phyloP scores from a whole-genome alignment of 2,113 vertebrate genomes.

The Saiga tatarica region DNA sequence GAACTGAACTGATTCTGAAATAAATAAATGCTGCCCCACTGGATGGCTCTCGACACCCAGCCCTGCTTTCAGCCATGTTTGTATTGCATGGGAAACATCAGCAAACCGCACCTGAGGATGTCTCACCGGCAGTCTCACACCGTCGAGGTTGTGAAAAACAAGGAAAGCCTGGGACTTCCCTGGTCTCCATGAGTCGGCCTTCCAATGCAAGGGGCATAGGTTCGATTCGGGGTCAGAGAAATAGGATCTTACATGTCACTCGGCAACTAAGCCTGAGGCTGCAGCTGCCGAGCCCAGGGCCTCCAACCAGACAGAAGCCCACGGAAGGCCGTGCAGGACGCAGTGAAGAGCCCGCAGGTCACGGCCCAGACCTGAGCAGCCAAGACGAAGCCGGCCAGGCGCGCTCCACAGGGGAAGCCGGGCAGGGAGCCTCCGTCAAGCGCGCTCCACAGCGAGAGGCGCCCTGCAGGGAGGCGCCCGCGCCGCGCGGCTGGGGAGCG shows the following conservation, averaged over 20 bases:
- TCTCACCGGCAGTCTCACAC: not conserved
- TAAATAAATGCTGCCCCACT: not conserved
- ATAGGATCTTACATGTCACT: not conserved
- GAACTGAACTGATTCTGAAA: not conserved
- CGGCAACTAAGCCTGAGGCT: not conserved
- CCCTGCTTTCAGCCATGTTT: not conserved
- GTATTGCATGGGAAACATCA: not conserved
- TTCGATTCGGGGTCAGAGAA: not conserved
- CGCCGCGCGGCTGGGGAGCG: not conserved
- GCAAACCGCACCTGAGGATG: not conserved
- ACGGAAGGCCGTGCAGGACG: accelerated
- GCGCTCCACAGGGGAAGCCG: too few relatives aligned
- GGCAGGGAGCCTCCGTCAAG: too few relatives aligned
- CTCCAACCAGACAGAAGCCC: not conserved
- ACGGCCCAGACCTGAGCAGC: not conserved
- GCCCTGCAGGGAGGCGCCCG: not conserved
- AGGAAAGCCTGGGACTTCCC: not conserved
- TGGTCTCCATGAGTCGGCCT: not conserved
- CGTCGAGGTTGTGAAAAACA: too few relatives aligned
- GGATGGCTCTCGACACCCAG: not conserved
- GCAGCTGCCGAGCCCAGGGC: accelerated
- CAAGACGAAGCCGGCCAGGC: accelerated
- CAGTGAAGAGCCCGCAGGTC: not conserved
- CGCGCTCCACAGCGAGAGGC: not conserved
- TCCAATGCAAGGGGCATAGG: not conserved